Evolutionary conservation across 2,113 vertebrate genomes (phyloP).

Genomic region (Falco punctatus): DNA sequence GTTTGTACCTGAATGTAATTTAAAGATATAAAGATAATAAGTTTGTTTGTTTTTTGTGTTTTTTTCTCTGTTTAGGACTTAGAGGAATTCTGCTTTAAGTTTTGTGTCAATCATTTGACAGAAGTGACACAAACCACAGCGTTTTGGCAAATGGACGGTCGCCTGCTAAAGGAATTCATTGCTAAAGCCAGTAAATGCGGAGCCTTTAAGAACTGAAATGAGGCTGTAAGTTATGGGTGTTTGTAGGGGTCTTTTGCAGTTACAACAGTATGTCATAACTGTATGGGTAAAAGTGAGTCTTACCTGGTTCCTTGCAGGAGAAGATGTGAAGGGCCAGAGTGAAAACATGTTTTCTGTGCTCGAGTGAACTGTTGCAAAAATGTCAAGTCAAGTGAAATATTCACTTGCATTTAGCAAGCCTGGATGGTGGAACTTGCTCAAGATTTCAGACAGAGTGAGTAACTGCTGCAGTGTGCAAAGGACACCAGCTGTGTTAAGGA

Average conservation of each 20-base stretch:
- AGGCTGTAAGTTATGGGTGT: conserved; percentile 21
- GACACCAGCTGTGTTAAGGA: rapidly evolving
- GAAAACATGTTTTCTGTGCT: background rate
- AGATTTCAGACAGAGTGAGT: background rate
- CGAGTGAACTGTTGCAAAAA: background rate
- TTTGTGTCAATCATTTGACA: conserved; percentile 97
- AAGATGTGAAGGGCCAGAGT: background rate
- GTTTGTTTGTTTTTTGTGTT: background rate
- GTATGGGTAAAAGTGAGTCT: background rate
- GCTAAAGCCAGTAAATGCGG: conserved; percentile 95
- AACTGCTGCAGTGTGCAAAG: background rate
- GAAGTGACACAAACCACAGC: conserved; percentile 94
- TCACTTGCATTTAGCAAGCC: background rate
- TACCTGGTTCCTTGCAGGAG: background rate
- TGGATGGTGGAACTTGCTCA: background rate
- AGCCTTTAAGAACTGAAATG: conserved; percentile 94
- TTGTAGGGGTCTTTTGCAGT: background rate
- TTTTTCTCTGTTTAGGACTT: conserved; percentile 83
- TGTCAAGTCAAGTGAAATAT: background rate
- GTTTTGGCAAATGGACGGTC: conserved; percentile 96
- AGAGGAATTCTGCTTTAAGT: conserved; percentile 99
- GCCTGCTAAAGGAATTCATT: conserved; percentile 97
- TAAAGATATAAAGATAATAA: conserved; percentile 26
- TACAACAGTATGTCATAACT: background rate
- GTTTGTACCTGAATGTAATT: background rate